Base-by-base conservation (phyloP, 1,140 invertebrate species). In the Lordiphosa stackelbergi region DNA sequence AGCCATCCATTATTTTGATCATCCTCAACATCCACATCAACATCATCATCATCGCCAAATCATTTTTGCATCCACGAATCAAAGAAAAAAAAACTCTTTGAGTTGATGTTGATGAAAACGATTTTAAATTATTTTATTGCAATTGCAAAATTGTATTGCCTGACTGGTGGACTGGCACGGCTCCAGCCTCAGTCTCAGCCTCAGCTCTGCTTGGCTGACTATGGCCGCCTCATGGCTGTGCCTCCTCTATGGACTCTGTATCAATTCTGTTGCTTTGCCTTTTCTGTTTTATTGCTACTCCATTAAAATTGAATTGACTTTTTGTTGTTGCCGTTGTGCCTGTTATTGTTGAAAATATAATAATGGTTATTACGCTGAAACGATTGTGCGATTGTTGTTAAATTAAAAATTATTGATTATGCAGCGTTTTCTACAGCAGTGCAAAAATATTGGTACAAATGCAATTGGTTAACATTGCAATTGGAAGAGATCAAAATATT, bases 81-180 rank as follows among this genome's bases (percentile, higher is more conserved):
- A 42, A 24, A 12, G 13, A 12, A 70, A 42, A 31, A 56, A 72
- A 63, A 70, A 53, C 78, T 83, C 77, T 73, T 85, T 78, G 66
- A 73, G 73, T 58, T 70, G 79, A 70, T 78, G 77, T 78, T 83
- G 78, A 83, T 84, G 78, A 84, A 84, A 84, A 84, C 78, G 78
- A 84, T 85, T 84, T 84, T 85, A 84, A 85, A 84, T 84, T 85
- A 75, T 85, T 84, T 84, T 85, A 81, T 81, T 72, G 73, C 77
- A 83, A 81, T 81, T 81, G 75, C 72, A 83, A 81, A 79, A 78
- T 78, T 69, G 60, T 79, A 75, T 64, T 74, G 75, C 61, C 58
- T 47, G 61, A 54, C 57, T 66, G 68, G 54, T 57, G 56, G 28
- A 40, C 40, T 51, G 41, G 48, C 51, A 48, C 35, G 10, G 42